Percentiles rank a stretch among this genome's conserved stretches.
phyloP scores from a whole-genome alignment of 1,140 invertebrate species.

The Aphelinus atriplicis region DNA sequence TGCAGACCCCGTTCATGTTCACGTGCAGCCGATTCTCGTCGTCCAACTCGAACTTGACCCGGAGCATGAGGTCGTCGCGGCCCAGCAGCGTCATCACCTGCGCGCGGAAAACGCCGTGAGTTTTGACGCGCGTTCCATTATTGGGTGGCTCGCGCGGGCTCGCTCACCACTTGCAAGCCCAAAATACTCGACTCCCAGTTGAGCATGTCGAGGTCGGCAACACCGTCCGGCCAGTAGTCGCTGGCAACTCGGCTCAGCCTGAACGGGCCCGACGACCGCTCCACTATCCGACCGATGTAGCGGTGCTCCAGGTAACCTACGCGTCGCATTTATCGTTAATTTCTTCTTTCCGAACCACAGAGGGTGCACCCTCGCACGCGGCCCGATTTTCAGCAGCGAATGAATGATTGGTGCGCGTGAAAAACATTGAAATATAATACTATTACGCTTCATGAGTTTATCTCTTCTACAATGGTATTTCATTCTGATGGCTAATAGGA shows the following conservation, averaged over 20 bases:
- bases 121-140: no score
- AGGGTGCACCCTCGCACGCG: no score
- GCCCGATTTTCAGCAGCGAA: no score
- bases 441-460: no score
- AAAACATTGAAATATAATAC: no score
- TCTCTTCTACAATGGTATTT: background rate
- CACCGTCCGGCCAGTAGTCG: constrained; percentile 66
- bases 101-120: background rate
- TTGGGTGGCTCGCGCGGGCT: background rate
- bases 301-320: constrained; percentile 65
- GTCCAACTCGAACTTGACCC: constrained; percentile 70
- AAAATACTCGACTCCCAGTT: constrained; percentile 60
- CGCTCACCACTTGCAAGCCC: constrained; percentile 47
- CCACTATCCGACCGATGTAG: constrained; percentile 72
- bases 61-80: constrained; percentile 46
- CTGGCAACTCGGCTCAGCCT: no score
- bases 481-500: background rate
- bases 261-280: background rate
- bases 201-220: constrained; percentile 73
- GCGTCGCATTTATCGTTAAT: background rate
- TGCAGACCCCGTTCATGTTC: constrained; percentile 69
- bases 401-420: no score
- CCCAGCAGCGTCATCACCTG: constrained; percentile 65
- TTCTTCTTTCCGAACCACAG: background rate
- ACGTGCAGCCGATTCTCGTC: constrained; percentile 71